phyloP scores from a whole-genome alignment of 2,888 invertebrate species.

The Nesidiocoris tenuis region DNA sequence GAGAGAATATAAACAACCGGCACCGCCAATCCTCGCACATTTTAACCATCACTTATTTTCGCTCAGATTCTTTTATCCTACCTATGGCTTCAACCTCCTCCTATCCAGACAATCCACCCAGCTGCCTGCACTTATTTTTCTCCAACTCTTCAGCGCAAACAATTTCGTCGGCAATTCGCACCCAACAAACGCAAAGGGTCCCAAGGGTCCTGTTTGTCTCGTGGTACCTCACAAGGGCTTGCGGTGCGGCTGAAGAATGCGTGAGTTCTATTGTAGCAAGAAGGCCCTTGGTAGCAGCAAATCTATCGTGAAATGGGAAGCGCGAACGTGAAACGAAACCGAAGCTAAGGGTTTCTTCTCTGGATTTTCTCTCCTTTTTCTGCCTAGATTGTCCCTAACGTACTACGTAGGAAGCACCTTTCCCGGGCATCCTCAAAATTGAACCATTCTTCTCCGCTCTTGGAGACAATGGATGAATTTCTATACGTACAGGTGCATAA shows the following conservation, averaged over 20 bases:
- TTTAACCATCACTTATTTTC: too few relatives aligned
- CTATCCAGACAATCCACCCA: too few relatives aligned
- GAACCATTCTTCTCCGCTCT: too few relatives aligned
- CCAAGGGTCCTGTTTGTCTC: not conserved
- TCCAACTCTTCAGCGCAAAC: not conserved
- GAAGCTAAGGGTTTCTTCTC: not conserved
- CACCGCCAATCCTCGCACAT: too few relatives aligned
- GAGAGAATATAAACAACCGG: too few relatives aligned
- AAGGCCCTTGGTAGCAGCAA: not conserved
- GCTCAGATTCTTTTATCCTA: too few relatives aligned
- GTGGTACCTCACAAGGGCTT: not conserved
- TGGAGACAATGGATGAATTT: too few relatives aligned
- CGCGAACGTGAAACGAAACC: not conserved
- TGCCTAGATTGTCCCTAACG: not conserved
- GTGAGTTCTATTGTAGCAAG: not conserved
- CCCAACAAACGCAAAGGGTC: not conserved
- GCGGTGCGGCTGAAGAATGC: not conserved
- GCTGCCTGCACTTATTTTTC: not conserved
- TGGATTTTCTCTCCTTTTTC: not conserved
- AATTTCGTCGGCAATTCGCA: not conserved
- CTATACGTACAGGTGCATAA: too few relatives aligned
- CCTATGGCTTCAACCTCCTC: too few relatives aligned
- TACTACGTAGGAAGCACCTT: too few relatives aligned
- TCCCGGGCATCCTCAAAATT: too few relatives aligned
- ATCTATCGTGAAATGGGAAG: not conserved